Evolutionary conservation across 2,797 vertebrate genomes (phyloP).

Genomic region (Sebastes trivittatus): DNA sequence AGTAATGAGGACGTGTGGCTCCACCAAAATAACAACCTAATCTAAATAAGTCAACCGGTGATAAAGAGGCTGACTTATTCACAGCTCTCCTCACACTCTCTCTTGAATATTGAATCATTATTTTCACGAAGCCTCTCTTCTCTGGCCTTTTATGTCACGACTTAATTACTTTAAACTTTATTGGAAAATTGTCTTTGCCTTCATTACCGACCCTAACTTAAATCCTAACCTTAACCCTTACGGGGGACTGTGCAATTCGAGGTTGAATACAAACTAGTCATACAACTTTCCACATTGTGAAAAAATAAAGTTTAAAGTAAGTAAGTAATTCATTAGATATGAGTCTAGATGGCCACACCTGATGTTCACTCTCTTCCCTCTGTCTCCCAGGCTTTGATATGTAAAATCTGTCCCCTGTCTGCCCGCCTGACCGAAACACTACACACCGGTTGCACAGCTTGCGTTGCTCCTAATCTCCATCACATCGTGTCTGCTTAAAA

Average conservation of each 20-base stretch:
- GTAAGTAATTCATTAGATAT: neutral
- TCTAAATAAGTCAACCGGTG: constrained; percentile 14
- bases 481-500: constrained; percentile 46
- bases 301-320: neutral
- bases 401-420: constrained; percentile 54
- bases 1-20: constrained; percentile 9
- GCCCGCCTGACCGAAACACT: constrained; percentile 34
- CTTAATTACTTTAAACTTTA: neutral
- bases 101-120: constrained; percentile 1
- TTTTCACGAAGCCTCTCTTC: constrained; percentile 7
- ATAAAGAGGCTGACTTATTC: constrained; percentile 7
- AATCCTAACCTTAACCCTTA: no score
- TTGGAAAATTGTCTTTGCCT: neutral
- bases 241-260: no score
- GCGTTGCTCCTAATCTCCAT: constrained; percentile 64
- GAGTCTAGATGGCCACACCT: constrained; percentile 12
- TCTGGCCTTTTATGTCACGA: neutral
- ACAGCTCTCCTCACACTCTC: neutral
- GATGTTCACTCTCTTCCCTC: constrained; percentile 38
- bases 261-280: neutral
- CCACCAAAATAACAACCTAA: constrained; percentile 18
- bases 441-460: constrained; percentile 50
- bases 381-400: constrained; percentile 66
- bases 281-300: neutral
- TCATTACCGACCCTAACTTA: neutral